phyloP scores from a whole-genome alignment of 1,140 invertebrate species.

The Mya arenaria region DNA sequence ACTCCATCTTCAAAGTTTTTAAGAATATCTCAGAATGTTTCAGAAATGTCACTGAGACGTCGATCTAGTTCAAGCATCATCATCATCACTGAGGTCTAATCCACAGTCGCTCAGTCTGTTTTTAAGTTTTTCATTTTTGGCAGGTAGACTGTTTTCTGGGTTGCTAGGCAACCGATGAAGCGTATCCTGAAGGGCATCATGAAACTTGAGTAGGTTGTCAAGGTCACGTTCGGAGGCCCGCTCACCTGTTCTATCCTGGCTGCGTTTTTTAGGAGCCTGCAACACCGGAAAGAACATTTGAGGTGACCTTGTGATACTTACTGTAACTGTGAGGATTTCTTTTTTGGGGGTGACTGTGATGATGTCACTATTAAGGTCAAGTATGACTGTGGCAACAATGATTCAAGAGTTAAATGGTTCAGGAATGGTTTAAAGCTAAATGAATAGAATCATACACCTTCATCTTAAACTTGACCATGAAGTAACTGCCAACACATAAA shows the following conservation, averaged over 20 bases:
- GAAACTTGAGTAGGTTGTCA: constrained; percentile 45
- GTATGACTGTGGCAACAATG: neutral
- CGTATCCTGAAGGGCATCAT: constrained; percentile 46
- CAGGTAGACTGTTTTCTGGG: too few species aligned
- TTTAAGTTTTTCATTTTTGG: too few species aligned
- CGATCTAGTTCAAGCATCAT: too few species aligned
- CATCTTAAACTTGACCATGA: neutral
- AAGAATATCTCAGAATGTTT: too few species aligned
- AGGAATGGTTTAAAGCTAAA: neutral
- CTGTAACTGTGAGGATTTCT: neutral
- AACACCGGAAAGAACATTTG: constrained; percentile 55
- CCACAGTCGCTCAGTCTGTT: too few species aligned
- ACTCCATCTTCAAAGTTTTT: too few species aligned
- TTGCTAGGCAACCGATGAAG: too few species aligned
- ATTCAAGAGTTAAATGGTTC: neutral
- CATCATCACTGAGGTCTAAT: too few species aligned
- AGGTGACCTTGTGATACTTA: constrained; percentile 1
- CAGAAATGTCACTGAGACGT: too few species aligned
- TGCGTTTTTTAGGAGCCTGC: constrained; percentile 16
- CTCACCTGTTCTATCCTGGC: constrained; percentile 43
- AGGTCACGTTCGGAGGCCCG: constrained; percentile 31
- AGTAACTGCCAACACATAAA: too few species aligned
- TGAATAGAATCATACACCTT: neutral
- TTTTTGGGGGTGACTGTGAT: neutral
- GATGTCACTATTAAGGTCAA: neutral